These are phyloP conservation scores for Parapsyche elsis DNA, from an alignment of 1,140 invertebrate species.

Conservation along the genomic window DNA sequence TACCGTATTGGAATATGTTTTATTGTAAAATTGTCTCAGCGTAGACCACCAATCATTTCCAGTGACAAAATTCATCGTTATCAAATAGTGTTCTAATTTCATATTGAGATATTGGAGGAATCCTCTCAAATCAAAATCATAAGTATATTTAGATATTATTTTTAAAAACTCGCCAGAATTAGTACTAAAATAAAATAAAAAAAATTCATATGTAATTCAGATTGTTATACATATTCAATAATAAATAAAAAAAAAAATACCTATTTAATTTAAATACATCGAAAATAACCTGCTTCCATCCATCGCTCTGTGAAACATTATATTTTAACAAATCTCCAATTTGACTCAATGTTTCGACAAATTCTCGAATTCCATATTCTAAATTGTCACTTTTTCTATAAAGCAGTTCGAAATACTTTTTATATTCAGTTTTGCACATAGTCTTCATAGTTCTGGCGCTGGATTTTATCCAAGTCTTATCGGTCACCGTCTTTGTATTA, in stretches of 20 bases:
- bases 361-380: slow-evolving; percentile 1
- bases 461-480: slow-evolving; percentile 37
- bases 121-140: slow-evolving; percentile 60
- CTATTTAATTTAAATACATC: slow-evolving; percentile 31
- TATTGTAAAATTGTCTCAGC: slow-evolving; percentile 59
- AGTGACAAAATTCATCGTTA: slow-evolving; percentile 60
- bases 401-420: slow-evolving; percentile 42
- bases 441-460: slow-evolving; percentile 37
- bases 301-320: not conserved
- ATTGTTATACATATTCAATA: not conserved
- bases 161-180: slow-evolving; percentile 43
- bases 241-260: not conserved
- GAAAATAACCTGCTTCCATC: slow-evolving; percentile 43
- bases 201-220: not conserved
- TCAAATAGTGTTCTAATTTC: slow-evolving; percentile 59
- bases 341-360: slow-evolving; percentile 21
- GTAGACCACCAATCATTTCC: slow-evolving; percentile 63
- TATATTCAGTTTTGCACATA: slow-evolving; percentile 49
- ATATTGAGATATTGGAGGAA: slow-evolving; percentile 63
- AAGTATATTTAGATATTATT: slow-evolving; percentile 55
- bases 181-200: slow-evolving; percentile 41
- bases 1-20: slow-evolving; percentile 58
- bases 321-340: slow-evolving; percentile 7
- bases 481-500: slow-evolving; percentile 25
- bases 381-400: not conserved